phyloP scores from a whole-genome alignment of 2,797 vertebrate species.

The Muscicapa striata region DNA sequence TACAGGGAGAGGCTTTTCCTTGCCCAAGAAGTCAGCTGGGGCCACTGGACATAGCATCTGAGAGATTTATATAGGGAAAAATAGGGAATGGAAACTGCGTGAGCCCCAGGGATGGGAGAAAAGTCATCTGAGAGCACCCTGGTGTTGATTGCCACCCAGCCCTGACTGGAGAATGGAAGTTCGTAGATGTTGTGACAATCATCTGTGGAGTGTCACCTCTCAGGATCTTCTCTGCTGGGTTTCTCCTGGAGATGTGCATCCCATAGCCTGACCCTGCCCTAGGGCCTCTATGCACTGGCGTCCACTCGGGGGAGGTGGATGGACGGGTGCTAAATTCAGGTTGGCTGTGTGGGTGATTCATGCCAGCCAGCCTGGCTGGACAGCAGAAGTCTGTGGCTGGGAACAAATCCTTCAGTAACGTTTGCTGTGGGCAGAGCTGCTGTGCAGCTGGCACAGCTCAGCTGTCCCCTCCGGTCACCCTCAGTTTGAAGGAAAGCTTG shows the following conservation, averaged over 20 bases:
- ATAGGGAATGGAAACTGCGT: neutral
- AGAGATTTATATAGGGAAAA: neutral
- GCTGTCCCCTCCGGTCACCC: neutral
- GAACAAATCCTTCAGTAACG: neutral
- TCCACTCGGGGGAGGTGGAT: rapidly evolving
- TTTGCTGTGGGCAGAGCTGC: neutral
- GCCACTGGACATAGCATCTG: rapidly evolving
- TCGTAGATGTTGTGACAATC: neutral
- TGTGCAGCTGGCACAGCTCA: neutral
- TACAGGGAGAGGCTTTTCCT: neutral
- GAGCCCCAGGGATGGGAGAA: neutral
- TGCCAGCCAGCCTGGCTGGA: neutral
- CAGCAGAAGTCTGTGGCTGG: neutral
- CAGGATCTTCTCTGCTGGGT: neutral
- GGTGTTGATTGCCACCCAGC: neutral
- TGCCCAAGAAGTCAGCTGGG: neutral
- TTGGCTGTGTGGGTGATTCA: neutral
- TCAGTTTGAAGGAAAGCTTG: neutral
- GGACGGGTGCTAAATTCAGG: neutral
- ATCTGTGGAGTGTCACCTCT: neutral
- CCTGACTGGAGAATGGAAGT: rapidly evolving
- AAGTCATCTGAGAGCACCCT: neutral
- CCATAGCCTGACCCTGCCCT: rapidly evolving
- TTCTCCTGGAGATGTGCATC: neutral
- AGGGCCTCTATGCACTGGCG: rapidly evolving